Conservation (phyloP, 64 coral and sea anemone genomes). For the Orbicella faveolata region DNA sequence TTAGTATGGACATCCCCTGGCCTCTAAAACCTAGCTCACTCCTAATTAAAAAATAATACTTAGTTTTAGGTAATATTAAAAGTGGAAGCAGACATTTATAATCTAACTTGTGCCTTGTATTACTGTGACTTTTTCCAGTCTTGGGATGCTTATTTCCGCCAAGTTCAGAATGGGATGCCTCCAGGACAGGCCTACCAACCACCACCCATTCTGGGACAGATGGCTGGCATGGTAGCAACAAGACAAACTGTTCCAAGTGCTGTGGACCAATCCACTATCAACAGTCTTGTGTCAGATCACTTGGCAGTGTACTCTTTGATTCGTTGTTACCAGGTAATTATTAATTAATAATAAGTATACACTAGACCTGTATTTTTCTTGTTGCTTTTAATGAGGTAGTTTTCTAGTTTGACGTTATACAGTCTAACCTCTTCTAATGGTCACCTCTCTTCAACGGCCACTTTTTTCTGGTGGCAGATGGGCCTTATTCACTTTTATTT, state of each 20-base stretch:
- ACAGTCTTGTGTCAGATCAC: conserved; percentile 77
- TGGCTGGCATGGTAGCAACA: conserved; percentile 18
- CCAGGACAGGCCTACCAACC: conserved; percentile 86
- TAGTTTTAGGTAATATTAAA: too few species aligned
- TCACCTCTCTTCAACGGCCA: too few species aligned
- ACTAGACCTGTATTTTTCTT: too few species aligned
- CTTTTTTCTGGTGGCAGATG: too few species aligned
- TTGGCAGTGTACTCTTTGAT: conserved; percentile 97
- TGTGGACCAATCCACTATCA: conserved; percentile 70
- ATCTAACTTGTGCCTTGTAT: background rate
- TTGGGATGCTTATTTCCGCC: conserved; percentile 97
- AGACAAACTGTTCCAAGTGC: conserved; percentile 54
- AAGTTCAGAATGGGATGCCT: conserved; percentile 70
- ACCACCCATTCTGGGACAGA: conserved; percentile 69
- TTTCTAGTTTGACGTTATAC: too few species aligned
- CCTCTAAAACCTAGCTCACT: too few species aligned
- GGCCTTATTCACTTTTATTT: too few species aligned
- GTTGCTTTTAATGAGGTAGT: too few species aligned
- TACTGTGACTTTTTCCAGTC: conserved; percentile 39
- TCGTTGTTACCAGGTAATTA: conserved; percentile 84
- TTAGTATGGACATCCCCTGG: too few species aligned
- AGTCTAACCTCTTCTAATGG: too few species aligned
- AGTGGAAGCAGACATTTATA: background rate
- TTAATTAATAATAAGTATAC: background rate
- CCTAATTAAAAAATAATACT: too few species aligned